These are phyloP conservation scores for Sigmodon hispidus DNA, from an alignment of 2,113 vertebrate genomes.

Conservation along the genomic window DNA sequence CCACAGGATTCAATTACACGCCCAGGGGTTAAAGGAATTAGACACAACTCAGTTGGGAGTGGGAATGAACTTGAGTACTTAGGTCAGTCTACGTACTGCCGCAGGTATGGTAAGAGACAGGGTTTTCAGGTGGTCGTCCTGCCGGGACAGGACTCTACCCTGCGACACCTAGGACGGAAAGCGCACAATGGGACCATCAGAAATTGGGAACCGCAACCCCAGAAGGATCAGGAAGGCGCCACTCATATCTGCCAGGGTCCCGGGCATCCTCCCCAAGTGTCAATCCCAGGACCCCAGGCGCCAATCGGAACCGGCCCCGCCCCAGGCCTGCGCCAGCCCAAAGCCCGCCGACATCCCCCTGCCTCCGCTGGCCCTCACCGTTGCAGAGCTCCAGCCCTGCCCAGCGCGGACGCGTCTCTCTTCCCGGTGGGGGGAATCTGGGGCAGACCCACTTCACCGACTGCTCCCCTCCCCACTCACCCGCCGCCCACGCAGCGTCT, in stretches of 20 bases:
- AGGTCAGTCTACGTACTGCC: not conserved
- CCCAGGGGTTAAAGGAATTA: not conserved
- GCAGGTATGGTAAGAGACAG: not conserved
- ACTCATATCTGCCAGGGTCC: not conserved
- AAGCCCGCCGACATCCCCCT: not conserved
- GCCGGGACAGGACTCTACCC: not conserved
- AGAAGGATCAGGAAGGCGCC: not conserved
- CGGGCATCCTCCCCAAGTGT: not conserved
- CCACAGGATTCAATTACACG: not conserved
- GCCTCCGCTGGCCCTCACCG: not conserved
- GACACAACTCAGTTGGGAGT: not conserved
- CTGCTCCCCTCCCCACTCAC: conserved; percentile 69
- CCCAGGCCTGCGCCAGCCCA: not conserved
- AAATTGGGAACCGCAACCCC: not conserved
- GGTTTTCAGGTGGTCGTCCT: not conserved
- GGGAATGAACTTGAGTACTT: not conserved
- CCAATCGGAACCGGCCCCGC: not conserved
- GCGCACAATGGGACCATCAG: not conserved
- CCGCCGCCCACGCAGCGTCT: conserved; percentile 60
- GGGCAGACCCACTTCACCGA: not conserved
- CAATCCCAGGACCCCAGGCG: not conserved
- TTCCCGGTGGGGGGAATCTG: not conserved
- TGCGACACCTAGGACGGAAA: not conserved
- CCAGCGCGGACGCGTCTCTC: not conserved
- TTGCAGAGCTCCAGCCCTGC: not conserved